Conservation (phyloP, 2,888 invertebrate species). For the Ametastegia equiseti region DNA sequence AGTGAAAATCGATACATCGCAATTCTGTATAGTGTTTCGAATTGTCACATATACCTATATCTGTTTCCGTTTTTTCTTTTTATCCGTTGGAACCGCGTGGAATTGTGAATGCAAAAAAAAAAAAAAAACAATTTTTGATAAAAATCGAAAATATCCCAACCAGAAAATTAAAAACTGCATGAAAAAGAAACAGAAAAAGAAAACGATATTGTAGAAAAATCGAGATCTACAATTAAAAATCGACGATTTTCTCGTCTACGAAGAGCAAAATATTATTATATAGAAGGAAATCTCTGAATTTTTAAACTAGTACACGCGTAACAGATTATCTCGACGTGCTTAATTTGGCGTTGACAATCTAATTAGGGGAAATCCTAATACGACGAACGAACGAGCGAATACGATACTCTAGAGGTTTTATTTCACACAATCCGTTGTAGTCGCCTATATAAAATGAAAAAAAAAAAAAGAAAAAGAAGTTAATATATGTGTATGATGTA, state of each 20-base stretch:
- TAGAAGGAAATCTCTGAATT: too few relatives aligned
- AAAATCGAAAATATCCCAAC: too few relatives aligned
- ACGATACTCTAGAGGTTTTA: constrained; percentile 4
- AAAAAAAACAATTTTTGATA: neutral
- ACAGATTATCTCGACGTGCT: constrained; percentile 5
- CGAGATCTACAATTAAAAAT: too few relatives aligned
- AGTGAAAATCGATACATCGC: constrained; percentile 25
- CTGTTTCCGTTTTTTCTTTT: neutral
- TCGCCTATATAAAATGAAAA: neutral
- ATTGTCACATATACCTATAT: neutral
- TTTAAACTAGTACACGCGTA: neutral
- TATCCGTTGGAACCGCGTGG: neutral
- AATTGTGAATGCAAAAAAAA: neutral
- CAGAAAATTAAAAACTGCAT: neutral
- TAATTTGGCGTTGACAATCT: constrained; percentile 29
- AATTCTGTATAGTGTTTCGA: neutral
- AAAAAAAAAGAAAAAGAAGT: neutral
- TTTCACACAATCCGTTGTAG: constrained; percentile 30
- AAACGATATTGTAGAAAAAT: neutral
- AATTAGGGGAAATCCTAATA: constrained; percentile 15
- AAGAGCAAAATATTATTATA: neutral
- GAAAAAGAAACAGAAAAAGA: neutral
- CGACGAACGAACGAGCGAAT: neutral
- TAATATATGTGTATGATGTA: neutral
- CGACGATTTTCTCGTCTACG: neutral